Evolutionary conservation across 35 echinoderm and acorn worm genomes (phyloP).

Genomic region (Heliocidaris tuberculata): DNA sequence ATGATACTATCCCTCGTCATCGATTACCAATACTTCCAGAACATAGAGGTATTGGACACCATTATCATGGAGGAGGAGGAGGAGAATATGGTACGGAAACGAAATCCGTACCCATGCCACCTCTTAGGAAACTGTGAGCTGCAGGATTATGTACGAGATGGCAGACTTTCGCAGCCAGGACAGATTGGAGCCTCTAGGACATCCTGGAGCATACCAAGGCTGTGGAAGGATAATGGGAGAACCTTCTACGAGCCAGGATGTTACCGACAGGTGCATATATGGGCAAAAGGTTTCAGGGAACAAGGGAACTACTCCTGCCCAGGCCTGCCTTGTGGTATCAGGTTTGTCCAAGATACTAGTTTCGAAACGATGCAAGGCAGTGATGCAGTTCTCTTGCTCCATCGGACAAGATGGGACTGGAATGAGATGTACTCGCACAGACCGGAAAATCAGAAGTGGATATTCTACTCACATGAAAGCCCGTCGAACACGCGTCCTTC

Average conservation of each 20-base stretch:
- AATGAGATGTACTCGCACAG: neutral
- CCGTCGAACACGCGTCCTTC: neutral
- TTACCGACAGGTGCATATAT: slow-evolving; percentile 37
- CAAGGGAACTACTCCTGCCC: neutral
- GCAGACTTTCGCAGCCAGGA: neutral
- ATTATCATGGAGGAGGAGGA: neutral
- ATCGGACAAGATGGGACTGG: slow-evolving; percentile 12
- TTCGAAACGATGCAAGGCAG: neutral
- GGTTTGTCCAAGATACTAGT: neutral
- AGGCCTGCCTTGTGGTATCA: slow-evolving; percentile 20
- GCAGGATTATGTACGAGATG: slow-evolving; percentile 1
- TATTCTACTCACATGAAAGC: slow-evolving; percentile 30
- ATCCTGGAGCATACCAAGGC: neutral
- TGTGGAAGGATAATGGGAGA: neutral
- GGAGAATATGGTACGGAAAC: neutral
- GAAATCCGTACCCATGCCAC: neutral
- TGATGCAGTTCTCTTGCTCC: neutral
- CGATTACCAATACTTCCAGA: neutral
- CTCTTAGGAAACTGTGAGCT: neutral
- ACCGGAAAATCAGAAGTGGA: slow-evolving; percentile 31
- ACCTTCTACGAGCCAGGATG: neutral
- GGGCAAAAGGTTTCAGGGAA: neutral
- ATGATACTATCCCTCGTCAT: neutral
- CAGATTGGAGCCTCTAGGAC: neutral
- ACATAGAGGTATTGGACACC: neutral